Base-by-base conservation (phyloP, 1,140 invertebrate species). In the Aphidius ervi region DNA sequence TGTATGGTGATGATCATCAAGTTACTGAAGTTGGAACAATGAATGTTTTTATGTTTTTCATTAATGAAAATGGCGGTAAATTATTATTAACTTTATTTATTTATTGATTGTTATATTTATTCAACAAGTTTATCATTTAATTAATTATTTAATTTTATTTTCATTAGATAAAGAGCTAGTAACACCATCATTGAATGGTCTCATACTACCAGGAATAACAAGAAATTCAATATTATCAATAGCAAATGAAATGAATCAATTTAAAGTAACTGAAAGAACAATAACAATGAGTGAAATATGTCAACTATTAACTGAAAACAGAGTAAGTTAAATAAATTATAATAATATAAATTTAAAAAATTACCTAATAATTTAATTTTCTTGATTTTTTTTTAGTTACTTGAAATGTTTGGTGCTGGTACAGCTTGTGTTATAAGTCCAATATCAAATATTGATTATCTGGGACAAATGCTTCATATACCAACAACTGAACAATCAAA, bases 11-110 rank as follows among this genome's bases (percentile, higher is more conserved):
- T 5, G 88, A 99, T 72, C 87, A 97, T 74, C 86, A 97, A 74
- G 70, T 99, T 2, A 99, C 98, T 0, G 98, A 99, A 85, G 95
- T 94, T 50, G 98, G 98, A 46, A 95, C 97, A 7, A 99, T 99
- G 98, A 99, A 99, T 72, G 88, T 99, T 52, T 98, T 99, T 73
- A 84, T 97, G 66, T 88, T 92, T 70, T 90, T 88, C 74, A 85
- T 89, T 59, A 94, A 98, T 74, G 87, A 94, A 57, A 81, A 93
- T 72, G 94, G 94, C 87, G 94, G 96, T 96, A 82, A 78, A 72
- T 31, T 69, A 63, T 49, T 54, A 43, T 61, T 46, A 9, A 50
- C 16, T 43, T 8, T 5, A 1, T 9, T 59, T 43, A 45, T 20
- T 41, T 48, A 37, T 20, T 5, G 6, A 41, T 58, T 6, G 37